Base-by-base conservation (phyloP, 2,888 invertebrate species). In the Actias luna region DNA sequence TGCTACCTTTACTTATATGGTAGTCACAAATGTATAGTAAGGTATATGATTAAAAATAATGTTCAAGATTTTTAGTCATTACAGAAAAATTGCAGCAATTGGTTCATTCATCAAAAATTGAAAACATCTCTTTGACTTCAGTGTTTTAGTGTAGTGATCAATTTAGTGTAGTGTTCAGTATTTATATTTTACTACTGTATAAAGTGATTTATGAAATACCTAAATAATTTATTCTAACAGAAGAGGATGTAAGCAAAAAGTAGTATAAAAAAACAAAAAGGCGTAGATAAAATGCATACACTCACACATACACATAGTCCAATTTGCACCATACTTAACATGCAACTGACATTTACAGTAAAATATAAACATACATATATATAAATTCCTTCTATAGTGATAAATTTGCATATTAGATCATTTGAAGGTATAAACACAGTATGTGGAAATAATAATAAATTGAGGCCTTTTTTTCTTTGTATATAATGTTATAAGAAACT, bases 381-480 rank as follows among this genome's bases (percentile, higher is more conserved):
- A 12, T 4, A 50, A 25, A 50, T 29, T 29, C 29, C 2, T 18
- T n/a, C 29, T 55, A 55, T 22, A 55, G n/a, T 29, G 27, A 55
- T 29, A 27, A 50, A 55, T 55, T 55, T 55, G 55, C 55, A 55
- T 55, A 55, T 55, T 55, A 55, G 55, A 55, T 55, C 55, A 29
- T 55, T 55, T 55, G 55, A 55, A 55, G 55, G 55, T 55, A 55
- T 55, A 27, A 18, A 55, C 29, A 29, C 7, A 8, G n/a, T 55
- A 14, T 29, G 55, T 16, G n/a, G 5, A 29, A 29, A 29, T 29
- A 55, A 55, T 29, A 55, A 55, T 14, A 27, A 5, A 2, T n/a
- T 42, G 10, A 25, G 29, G 16, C 29, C 29, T 55, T 55, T 55
- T n/a, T 55, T 55, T 55, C 16, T 29, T 55, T 55, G 29, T 55